Conservation (phyloP, 1,140 invertebrate species). For the Temnothorax longispinosus region DNA sequence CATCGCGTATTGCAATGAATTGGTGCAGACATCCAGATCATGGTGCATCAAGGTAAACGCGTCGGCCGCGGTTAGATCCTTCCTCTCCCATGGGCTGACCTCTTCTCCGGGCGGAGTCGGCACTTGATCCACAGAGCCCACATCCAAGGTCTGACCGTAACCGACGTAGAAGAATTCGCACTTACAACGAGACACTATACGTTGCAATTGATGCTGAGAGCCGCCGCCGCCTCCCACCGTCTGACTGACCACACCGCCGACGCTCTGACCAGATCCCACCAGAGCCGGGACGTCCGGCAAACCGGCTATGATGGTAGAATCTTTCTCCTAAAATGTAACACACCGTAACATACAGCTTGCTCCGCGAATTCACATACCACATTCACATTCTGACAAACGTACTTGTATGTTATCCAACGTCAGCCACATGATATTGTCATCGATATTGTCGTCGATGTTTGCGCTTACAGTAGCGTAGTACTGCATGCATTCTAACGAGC, state of each 20-base stretch:
- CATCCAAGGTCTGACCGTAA: constrained; percentile 94
- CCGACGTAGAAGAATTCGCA: constrained; percentile 99
- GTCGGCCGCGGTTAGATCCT: constrained; percentile 94
- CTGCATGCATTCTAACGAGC: constrained; percentile 98
- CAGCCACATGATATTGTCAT: constrained; percentile 98
- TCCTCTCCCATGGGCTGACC: constrained; percentile 90
- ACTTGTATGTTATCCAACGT: constrained; percentile 95
- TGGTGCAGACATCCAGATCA: constrained; percentile 98
- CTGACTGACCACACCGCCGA: constrained; percentile 97
- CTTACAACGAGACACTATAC: constrained; percentile 98
- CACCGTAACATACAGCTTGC: neutral
- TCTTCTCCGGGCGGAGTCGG: constrained; percentile 90
- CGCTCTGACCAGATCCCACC: constrained; percentile 97
- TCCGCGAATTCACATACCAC: too few relatives aligned
- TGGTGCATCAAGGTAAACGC: constrained; percentile 99
- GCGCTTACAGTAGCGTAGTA: constrained; percentile 98
- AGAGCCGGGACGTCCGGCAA: constrained; percentile 94
- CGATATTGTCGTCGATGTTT: constrained; percentile 91
- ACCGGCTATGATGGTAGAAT: constrained; percentile 91
- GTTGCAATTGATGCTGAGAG: constrained; percentile 91
- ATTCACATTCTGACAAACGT: neutral
- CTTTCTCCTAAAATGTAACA: constrained; percentile 88
- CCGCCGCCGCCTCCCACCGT: constrained; percentile 94
- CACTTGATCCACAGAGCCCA: constrained; percentile 88
- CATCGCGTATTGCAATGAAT: constrained; percentile 98